Evolutionary conservation across 2,888 invertebrate species (phyloP), one percentile per base, ranked within the genome.

Genomic region (Idaea biselata): DNA sequence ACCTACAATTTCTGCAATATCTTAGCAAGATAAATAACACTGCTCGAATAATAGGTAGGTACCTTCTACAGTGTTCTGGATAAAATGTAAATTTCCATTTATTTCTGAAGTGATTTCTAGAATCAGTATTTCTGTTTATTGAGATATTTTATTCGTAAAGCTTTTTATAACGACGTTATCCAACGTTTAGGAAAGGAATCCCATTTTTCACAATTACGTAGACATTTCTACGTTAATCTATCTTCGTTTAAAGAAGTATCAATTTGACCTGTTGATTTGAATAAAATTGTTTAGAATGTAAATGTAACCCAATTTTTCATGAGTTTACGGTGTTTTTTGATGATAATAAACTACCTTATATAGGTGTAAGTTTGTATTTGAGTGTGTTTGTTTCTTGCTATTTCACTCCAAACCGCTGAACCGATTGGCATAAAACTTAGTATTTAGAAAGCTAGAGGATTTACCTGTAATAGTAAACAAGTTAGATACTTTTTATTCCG

Each of bases 121-220:
- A 7, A 14, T 44, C 44, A 8, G 44, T 44, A 32, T 44, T 44
- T 44, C 11, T 44, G 44, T 44, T 44, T 14, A 44, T 44, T 44
- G 44, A 44, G 44, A 44, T 14, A 44, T 44, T 44, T 44, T 44
- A 44, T 44, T 44, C 14, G 44, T 44, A 44, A 44, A 44, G 8
- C 44, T 44, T 44, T 44, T 5, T 44, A 8, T 44, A 44, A 44
- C 44, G 44, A 44, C 14, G 44, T 14, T 44, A 44, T 44, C 44
- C 11, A 44, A 44, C 14, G 44, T 44, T 44, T 14, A 44, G 44
- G 79, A 76, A 83, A 79, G 80, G 84, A 82, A 83, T 81, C 88
- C 71, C 90, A 90, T 90, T 91, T 89, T 90, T 91, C 90, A 88
- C 91, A 91, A 90, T 91, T 91, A 90, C 89, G 88, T 80, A 85